Evolutionary conservation across 2,113 vertebrate genomes (phyloP), one percentile per base, ranked within the genome.

Genomic region (Lynx canadensis): DNA sequence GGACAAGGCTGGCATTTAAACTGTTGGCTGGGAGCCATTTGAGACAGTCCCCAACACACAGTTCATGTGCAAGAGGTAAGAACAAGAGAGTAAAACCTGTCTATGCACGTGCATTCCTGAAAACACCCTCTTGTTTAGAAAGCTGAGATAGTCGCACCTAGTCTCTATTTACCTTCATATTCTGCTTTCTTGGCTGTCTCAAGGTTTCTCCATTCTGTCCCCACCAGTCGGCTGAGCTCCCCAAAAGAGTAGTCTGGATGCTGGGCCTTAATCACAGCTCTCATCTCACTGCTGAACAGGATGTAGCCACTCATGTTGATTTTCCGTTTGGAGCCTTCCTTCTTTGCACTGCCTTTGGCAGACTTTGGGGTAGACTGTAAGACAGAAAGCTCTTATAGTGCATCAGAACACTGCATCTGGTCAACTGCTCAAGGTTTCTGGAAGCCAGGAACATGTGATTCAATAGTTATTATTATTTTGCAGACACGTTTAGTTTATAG

Each of bases 251-350:
- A 99, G 98, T 99, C 99, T 74, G 99, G 99, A 97, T 99, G 99
- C 97, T 99, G 99, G 98, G 99, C 99, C 98, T 99, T 99, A 98
- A 99, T 99, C 96, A 99, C 99, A 12, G 99, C 99, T 97, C 99
- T 99, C 99, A 99, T 99, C 98, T 99, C 99, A 71, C 99, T 99
- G 99, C 99, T 99, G 98, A 99, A 99, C 97, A 99, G 98, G 98
- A 99, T 99, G 98, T 99, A 99, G 93, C 99, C 99, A 55, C 99
- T 99, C 99, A 99, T 99, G 99, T 99, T 99, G 99, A 99, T 99
- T 98, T 99, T 99, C 97, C 99, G 98, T 98, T 99, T 99, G 23
- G 99, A 99, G 68, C 99, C 99, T 98, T 99, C 99, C 97, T 99
- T 99, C 99, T 99, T 99, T 95, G 99, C 98, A 95, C 99, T 99